Evolutionary conservation across 2,888 invertebrate genomes (phyloP), one percentile per base, ranked within the genome.

Genomic region (Agonopterix alstromeriana): DNA sequence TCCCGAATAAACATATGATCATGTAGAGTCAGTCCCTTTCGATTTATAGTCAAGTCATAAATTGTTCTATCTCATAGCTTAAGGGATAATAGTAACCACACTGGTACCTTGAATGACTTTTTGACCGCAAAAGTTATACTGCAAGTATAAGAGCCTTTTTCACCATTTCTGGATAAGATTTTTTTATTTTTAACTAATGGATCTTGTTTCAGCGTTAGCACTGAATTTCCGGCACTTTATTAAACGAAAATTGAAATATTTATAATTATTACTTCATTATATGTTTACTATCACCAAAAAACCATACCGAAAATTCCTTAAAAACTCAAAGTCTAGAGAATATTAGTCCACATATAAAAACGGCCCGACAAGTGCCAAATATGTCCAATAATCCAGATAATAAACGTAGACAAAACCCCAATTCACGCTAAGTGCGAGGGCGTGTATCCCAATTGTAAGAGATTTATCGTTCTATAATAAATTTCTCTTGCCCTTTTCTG

Each of bases 391-490:
- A 44, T 45, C 12, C 14, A 10, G 36, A 36, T 64, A 61, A 58
- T 59, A 27, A 27, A 27, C 61, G 58, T 57, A 64, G 65, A 68
- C 63, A 60, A 38, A 41, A 10, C 56, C 52, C 53, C 64, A 63
- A 69, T 68, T 53, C 60, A 45, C 48, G 35, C 48, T 71, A 69
- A 73, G 73, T 73, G 69, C 62, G 43, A 46, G 60, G 63, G 62
- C 69, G 68, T 63, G 60, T 61, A 54, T 52, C 60, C 66, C 62
- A 63, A 65, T 65, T 64, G 48, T 45, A 44, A n/a, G 36, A 53
- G 63, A 78, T 79, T 78, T 77, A 78, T 77, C 54, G 66, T 58
- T 48, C 51, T 53, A 50, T 67, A 56, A 77, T 79, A 77, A 78
- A 79, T 79, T 68, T 65, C 53, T 49, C 57, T 27, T 46, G 54